A percentile compares a stretch with the other conserved stretches of the same genome.
These are phyloP conservation scores for Atlantisia rogersi DNA, from an alignment of 2,113 vertebrate species.

Conservation along the genomic window DNA sequence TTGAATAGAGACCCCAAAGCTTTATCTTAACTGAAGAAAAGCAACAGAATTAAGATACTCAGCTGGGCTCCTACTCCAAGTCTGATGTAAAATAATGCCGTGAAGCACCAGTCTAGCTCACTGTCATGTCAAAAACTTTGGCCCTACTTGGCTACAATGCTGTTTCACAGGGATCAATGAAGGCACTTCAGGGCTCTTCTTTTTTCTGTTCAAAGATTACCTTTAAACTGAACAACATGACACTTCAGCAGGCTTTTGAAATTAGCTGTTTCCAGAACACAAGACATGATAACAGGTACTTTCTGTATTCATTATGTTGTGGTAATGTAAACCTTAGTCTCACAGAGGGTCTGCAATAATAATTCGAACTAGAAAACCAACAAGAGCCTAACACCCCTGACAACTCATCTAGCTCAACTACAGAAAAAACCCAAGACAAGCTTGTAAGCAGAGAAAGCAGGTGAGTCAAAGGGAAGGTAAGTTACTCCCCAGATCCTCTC, in stretches of 20 bases:
- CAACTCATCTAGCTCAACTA: background rate
- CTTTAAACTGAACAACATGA: background rate
- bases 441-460: background rate
- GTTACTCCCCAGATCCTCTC: background rate
- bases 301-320: accelerated
- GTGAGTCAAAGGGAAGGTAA: background rate
- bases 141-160: background rate
- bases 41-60: background rate
- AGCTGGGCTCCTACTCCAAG: background rate
- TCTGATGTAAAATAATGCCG: background rate
- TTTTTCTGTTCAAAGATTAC: background rate
- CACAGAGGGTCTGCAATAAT: background rate
- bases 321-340: background rate
- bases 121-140: background rate
- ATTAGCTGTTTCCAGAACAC: background rate
- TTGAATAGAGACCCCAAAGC: background rate
- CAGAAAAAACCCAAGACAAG: background rate
- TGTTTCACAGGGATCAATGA: background rate
- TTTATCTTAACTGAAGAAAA: background rate
- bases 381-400: background rate
- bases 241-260: background rate
- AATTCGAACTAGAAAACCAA: background rate
- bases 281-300: background rate
- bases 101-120: background rate
- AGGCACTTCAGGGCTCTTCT: background rate